Conservation (phyloP, 2,888 invertebrate genomes). For the Pandemis cinnamomeana region DNA sequence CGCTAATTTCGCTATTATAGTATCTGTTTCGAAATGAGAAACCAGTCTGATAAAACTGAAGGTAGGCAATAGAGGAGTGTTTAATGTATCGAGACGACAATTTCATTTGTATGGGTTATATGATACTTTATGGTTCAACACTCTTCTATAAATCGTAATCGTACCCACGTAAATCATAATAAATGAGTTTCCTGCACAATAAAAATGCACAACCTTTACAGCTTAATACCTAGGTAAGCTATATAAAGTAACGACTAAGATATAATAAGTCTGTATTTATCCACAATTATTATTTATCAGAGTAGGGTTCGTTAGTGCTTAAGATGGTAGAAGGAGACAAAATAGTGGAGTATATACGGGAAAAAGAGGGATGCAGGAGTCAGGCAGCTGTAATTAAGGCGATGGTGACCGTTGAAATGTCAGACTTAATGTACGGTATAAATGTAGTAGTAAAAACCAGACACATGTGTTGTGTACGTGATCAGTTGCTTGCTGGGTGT, state of each 20-base stretch:
- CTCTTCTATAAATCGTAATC: not conserved
- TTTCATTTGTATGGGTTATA: not conserved
- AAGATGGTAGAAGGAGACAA: slow-evolving; percentile 50
- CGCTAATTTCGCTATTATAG: no score
- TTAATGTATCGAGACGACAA: no score
- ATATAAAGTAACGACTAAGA: slow-evolving; percentile 52
- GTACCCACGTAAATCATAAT: slow-evolving; percentile 4
- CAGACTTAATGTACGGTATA: slow-evolving; percentile 63
- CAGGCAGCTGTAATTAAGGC: slow-evolving; percentile 61
- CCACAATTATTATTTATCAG: slow-evolving; percentile 53
- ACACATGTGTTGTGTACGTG: slow-evolving; percentile 51
- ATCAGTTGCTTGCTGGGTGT: slow-evolving; percentile 42
- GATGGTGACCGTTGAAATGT: slow-evolving; percentile 72
- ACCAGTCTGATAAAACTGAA: no score
- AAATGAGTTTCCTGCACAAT: slow-evolving; percentile 49
- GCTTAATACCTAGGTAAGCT: slow-evolving; percentile 47
- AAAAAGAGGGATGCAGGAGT: slow-evolving; percentile 44
- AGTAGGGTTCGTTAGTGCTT: slow-evolving; percentile 48
- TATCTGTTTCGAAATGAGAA: no score
- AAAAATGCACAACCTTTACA: slow-evolving; percentile 41
- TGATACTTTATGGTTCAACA: slow-evolving; percentile 1
- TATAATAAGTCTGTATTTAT: slow-evolving; percentile 54
- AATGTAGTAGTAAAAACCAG: slow-evolving; percentile 59
- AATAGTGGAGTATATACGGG: slow-evolving; percentile 52
- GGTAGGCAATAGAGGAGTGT: no score